Conservation (phyloP, 2,888 invertebrate species). For the Clitarchus hookeri region DNA sequence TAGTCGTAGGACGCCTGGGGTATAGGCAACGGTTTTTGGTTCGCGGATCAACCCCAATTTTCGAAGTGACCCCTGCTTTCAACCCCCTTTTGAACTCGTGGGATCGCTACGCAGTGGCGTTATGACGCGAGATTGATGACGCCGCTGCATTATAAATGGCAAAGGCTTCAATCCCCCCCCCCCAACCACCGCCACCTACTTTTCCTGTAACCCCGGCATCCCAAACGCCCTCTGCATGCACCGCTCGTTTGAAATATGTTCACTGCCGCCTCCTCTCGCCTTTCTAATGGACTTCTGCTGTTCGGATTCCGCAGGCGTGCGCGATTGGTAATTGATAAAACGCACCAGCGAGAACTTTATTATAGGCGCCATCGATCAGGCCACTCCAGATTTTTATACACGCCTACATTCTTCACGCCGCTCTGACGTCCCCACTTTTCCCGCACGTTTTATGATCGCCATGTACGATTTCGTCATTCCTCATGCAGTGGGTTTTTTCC, state of each 20-base stretch:
- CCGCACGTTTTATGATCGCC: neutral
- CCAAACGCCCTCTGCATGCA: neutral
- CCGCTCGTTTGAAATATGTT: constrained; percentile 14
- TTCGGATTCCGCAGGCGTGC: neutral
- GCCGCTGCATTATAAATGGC: neutral
- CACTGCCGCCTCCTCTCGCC: neutral
- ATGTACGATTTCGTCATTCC: too few relatives aligned
- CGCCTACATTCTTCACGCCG: neutral
- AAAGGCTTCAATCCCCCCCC: neutral
- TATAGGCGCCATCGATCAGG: constrained; percentile 3
- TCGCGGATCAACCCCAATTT: too few relatives aligned
- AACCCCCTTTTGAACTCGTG: neutral
- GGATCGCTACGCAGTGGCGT: neutral
- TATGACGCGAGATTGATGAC: constrained; percentile 8
- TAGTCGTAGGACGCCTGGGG: too few relatives aligned
- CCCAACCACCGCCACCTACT: neutral
- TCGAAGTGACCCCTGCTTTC: too few relatives aligned
- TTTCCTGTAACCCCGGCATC: neutral
- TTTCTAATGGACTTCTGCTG: constrained; percentile 7
- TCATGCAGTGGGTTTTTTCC: too few relatives aligned
- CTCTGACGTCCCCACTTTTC: neutral
- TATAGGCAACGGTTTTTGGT: too few relatives aligned
- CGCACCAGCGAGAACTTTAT: constrained; percentile 6
- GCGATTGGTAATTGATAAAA: constrained; percentile 3
- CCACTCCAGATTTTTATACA: too few relatives aligned